These are phyloP conservation scores for Sarcophaga subvicina DNA, from an alignment of 2,888 invertebrate genomes.

Conservation along the genomic window DNA sequence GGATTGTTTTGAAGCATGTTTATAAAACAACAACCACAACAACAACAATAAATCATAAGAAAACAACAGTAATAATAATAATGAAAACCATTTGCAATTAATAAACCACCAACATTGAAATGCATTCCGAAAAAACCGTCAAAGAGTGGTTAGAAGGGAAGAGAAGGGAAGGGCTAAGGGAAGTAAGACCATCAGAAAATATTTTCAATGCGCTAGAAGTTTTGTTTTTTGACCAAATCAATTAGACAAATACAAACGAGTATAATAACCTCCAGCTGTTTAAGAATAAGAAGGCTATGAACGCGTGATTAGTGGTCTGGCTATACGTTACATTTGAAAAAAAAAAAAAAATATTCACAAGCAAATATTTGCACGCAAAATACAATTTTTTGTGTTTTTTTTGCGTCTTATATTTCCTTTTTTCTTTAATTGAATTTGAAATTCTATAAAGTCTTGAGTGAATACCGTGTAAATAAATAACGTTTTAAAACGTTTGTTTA, in stretches of 20 bases:
- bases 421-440: not conserved
- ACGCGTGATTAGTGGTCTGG: not conserved
- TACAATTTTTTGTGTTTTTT: slow-evolving; percentile 14
- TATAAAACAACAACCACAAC: slow-evolving; percentile 30
- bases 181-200: not conserved
- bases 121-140: slow-evolving; percentile 11
- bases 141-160: not conserved
- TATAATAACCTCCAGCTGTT: slow-evolving; percentile 29
- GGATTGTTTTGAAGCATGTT: not conserved
- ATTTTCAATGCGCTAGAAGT: not conserved
- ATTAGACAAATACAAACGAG: not conserved
- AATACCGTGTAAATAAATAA: not conserved
- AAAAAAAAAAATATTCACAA: slow-evolving; percentile 25
- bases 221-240: not conserved
- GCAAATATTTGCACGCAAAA: slow-evolving; percentile 68
- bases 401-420: not conserved
- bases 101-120: slow-evolving; percentile 42
- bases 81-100: slow-evolving; percentile 63
- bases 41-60: not conserved
- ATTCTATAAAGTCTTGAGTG: not conserved
- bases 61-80: slow-evolving; percentile 53
- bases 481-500: not conserved
- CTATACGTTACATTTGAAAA: not conserved
- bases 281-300: slow-evolving; percentile 34
- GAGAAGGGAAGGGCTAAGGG: not conserved